These are phyloP conservation scores for Oppia nitens DNA, from an alignment of 1,140 invertebrate species.

Conservation along the genomic window DNA sequence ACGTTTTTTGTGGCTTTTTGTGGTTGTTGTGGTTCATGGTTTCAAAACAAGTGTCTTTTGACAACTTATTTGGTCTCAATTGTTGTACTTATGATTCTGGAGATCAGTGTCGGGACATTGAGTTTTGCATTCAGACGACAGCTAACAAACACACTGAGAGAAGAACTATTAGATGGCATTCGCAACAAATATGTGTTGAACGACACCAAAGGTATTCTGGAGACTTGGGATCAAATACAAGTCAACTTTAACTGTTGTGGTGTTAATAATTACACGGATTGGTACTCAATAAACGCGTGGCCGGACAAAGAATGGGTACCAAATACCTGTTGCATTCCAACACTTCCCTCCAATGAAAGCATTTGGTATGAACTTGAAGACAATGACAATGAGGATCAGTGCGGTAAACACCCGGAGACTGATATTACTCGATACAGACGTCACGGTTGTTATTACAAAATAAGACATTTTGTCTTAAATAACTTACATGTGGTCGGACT, in stretches of 20 bases:
- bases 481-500: constrained; percentile 49
- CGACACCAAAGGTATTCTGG: constrained; percentile 37
- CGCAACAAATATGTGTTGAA: constrained; percentile 46
- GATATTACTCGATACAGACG: constrained; percentile 17
- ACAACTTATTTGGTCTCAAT: constrained; percentile 63
- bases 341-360: not conserved
- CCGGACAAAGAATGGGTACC: constrained; percentile 51
- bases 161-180: constrained; percentile 48
- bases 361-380: not conserved
- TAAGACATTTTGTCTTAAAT: constrained; percentile 48
- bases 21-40: constrained; percentile 63
- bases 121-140: constrained; percentile 56
- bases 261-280: constrained; percentile 60
- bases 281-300: constrained; percentile 64
- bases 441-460: constrained; percentile 46
- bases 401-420: constrained; percentile 1
- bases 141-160: constrained; percentile 35
- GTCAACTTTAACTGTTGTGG: constrained; percentile 61
- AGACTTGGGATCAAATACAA: constrained; percentile 56
- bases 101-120: constrained; percentile 54
- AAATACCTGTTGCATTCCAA: constrained; percentile 53
- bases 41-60: constrained; percentile 54
- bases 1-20: constrained; percentile 56
- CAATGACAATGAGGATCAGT: no score
- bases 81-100: constrained; percentile 55